phyloP scores from a whole-genome alignment of 64 coral and sea anemone genomes.

The Exaiptasia diaphana region DNA sequence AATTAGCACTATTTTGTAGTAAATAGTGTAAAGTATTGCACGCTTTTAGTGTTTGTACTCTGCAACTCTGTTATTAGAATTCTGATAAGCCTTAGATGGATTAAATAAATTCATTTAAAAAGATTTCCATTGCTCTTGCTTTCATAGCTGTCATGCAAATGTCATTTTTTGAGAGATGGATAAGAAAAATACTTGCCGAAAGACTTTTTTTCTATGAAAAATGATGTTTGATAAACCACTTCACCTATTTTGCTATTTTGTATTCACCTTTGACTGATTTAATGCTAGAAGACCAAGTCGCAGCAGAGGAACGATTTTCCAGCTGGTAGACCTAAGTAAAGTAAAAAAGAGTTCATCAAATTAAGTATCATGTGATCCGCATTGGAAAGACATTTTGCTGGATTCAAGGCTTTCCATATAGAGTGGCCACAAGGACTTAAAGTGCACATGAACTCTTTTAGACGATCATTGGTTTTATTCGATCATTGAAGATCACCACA shows the following conservation, averaged over 20 bases:
- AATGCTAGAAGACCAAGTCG: conserved; percentile 66
- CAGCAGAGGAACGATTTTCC: conserved; percentile 61
- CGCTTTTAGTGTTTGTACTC: no score
- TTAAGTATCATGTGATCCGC: no score
- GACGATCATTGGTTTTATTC: neutral
- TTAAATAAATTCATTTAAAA: no score
- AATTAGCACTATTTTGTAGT: no score
- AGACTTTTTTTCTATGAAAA: neutral
- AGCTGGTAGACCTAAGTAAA: conserved; percentile 23
- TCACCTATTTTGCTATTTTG: neutral
- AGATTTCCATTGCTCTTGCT: neutral
- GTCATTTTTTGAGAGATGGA: neutral
- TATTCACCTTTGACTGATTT: conserved; percentile 52
- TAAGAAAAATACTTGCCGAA: no score
- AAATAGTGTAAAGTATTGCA: no score
- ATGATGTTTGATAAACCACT: neutral
- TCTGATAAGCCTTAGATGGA: no score
- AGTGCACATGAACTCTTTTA: neutral
- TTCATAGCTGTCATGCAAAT: neutral
- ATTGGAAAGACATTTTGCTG: neutral
- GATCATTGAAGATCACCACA: neutral
- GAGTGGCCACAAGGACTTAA: neutral
- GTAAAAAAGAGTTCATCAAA: no score
- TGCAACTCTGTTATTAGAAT: no score
- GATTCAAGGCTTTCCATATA: neutral